Percentiles rank a stretch among this genome's conserved stretches.
These are phyloP conservation scores for Clarias platycephalus DNA, from an alignment of 2,797 vertebrate genomes.

Conservation along the genomic window DNA sequence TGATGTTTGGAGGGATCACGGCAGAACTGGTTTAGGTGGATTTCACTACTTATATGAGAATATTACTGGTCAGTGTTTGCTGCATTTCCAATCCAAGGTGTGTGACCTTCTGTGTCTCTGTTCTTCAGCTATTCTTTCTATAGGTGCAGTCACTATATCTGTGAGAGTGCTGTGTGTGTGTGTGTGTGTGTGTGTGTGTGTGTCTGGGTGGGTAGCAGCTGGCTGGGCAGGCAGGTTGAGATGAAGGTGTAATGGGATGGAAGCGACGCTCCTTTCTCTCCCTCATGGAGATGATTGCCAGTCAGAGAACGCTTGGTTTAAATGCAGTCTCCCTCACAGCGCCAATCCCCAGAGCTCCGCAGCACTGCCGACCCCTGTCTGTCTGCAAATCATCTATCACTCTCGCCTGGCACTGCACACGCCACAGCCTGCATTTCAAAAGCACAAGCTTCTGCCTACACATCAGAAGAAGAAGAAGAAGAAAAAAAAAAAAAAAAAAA, in stretches of 20 bases:
- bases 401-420: conserved; percentile 12
- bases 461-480: neutral
- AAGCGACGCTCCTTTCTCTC: conserved; percentile 55
- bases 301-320: conserved; percentile 55
- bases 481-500: neutral
- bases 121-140: conserved; percentile 26
- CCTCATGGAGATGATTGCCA: conserved; percentile 58
- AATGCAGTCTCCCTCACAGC: conserved; percentile 48
- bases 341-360: conserved; percentile 50
- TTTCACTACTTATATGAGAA: conserved; percentile 25
- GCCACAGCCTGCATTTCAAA: conserved; percentile 31
- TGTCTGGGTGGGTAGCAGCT: conserved; percentile 57
- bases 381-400: conserved; percentile 48
- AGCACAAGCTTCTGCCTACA: conserved; percentile 15
- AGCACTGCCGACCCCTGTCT: conserved; percentile 46
- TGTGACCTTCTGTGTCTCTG: conserved; percentile 37
- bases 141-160: conserved; percentile 24
- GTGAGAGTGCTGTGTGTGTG: conserved; percentile 12
- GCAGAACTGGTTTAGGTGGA: conserved; percentile 10
- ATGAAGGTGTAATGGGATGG: conserved; percentile 63
- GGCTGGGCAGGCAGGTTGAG: conserved; percentile 54
- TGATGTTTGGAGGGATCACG: neutral
- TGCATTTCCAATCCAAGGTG: conserved; percentile 12
- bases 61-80: neutral
- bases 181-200: conserved; percentile 26